These are phyloP conservation scores for Neodiprion virginianus DNA, from an alignment of 1,140 invertebrate genomes.

Conservation along the genomic window DNA sequence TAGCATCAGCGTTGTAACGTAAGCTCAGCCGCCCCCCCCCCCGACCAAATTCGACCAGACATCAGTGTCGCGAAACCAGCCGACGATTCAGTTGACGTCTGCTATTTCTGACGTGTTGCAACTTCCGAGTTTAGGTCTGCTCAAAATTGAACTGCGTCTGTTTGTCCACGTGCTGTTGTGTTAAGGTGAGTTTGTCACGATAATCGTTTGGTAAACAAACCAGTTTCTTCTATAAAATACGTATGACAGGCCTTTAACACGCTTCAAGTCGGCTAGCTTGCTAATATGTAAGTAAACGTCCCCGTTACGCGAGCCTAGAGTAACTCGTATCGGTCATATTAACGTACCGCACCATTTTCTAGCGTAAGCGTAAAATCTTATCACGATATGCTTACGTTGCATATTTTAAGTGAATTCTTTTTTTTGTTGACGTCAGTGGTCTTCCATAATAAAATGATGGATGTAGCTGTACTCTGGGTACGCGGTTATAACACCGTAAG, in stretches of 20 bases:
- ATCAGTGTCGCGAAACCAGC: background rate
- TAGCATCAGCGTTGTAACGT: too few species aligned
- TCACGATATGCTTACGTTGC: constrained; percentile 1
- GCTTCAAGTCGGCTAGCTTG: too few species aligned
- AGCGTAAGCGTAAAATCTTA: background rate
- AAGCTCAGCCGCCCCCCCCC: too few species aligned
- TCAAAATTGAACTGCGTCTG: background rate
- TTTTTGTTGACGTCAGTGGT: background rate
- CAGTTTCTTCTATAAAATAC: too few species aligned
- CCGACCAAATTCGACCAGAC: too few species aligned
- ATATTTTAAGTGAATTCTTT: background rate
- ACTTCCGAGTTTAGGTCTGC: background rate
- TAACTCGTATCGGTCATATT: too few species aligned
- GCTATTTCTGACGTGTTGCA: background rate
- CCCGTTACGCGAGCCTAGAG: too few species aligned
- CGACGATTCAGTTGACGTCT: background rate
- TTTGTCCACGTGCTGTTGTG: background rate
- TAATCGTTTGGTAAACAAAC: background rate
- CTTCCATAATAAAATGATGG: background rate
- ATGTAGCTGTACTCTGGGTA: background rate
- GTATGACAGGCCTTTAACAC: too few species aligned
- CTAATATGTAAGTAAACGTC: too few species aligned
- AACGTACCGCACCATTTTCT: background rate
- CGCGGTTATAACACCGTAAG: background rate
- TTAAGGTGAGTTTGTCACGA: background rate